Evolutionary conservation across 2,888 invertebrate genomes (phyloP), one percentile per base, ranked within the genome.

Genomic region (Rotaria sp.): DNA sequence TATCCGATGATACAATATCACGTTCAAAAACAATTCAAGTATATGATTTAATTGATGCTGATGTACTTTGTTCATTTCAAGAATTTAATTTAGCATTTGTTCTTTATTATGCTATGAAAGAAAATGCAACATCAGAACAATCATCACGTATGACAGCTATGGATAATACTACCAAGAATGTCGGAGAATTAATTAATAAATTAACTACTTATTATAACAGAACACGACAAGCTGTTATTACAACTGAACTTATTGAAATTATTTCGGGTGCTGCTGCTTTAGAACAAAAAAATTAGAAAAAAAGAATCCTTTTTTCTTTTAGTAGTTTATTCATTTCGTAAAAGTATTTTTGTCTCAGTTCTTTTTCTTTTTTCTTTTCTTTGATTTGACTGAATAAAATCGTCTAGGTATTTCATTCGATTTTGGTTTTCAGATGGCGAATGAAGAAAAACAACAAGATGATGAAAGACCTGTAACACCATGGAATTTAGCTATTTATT

Each of bases 161-260:
- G 99, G 99, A 99, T 93, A 96, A 95, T 91, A 97, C 99, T 38
- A 96, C 95, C 91, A 99, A 99, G 93, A 99, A 99, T 92, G 99
- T 99, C 88, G 97, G 93, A 89, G 98, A 99, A 92, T 98, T 99
- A 97, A 99, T 99, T 91, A 96, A 96, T 90, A 97, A 97, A 90
- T 93, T 99, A 87, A 96, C 96, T 2, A 92, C 99, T 88, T 96
- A 96, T 86, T 99, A 96, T 94, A 99, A 99, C 93, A 94, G 98
- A 90, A 99, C 98, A 88, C 94, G 98, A 92, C 99, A 99, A 92
- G 96, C 98, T 90, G 97, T 97, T 91, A 98, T 98, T 92, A 98
- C 98, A 88, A 94, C 95, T 90, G 98, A 98, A 92, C 93, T 98
- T 90, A 98, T 97, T 92, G 97, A 98, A 93, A 98, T 98, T 92